Evolutionary conservation across 2,888 invertebrate species (phyloP), one percentile per base, ranked within the genome.

Genomic region (Malthinus flaveolus): DNA sequence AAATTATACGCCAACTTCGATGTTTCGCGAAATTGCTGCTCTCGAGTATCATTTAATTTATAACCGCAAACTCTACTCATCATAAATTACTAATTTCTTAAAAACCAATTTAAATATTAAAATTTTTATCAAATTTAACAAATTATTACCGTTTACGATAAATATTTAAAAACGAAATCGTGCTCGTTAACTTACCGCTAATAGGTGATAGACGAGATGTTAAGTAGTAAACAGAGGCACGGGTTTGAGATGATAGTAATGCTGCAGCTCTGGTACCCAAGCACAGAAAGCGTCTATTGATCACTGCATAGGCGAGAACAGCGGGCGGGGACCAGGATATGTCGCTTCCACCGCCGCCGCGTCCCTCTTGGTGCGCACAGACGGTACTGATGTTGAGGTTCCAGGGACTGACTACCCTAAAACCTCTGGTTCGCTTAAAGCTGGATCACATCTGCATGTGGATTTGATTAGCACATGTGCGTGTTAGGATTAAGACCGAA

Each of bases 221-320:
- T 42, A 55, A 54, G 61, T 58, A 55, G 57, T 61, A 61, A 66
- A 65, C 63, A 63, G 64, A 63, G 53, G 53, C 49, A 48, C 56
- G 56, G 56, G 49, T 46, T 56, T 49, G 48, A 51, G 56, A 49
- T 51, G 49, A 45, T 44, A 53, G 53, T 49, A 45, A 52, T 59
- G 59, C 49, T 56, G 60, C 60, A 61, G 53, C 60, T 64, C 66
- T 64, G 65, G 65, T 64, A 67, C 62, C 65, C 63, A 66, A 70
- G 65, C 68, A 70, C 69, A 65, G 68, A 68, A 68, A 65, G 67
- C 70, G 68, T 70, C 70, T 70, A 70, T 70, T 70, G 70, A 70
- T 70, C 70, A 70, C 70, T 66, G 70, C 63, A 68, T 62, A 68
- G 66, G 70, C 68, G 70, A 70, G 70, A 70, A 70, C 68, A 70